Percentiles rank a stretch among this genome's conserved stretches.
Conservation (phyloP, 2,797 vertebrate species). For the Dromococcyx pavoninus region DNA sequence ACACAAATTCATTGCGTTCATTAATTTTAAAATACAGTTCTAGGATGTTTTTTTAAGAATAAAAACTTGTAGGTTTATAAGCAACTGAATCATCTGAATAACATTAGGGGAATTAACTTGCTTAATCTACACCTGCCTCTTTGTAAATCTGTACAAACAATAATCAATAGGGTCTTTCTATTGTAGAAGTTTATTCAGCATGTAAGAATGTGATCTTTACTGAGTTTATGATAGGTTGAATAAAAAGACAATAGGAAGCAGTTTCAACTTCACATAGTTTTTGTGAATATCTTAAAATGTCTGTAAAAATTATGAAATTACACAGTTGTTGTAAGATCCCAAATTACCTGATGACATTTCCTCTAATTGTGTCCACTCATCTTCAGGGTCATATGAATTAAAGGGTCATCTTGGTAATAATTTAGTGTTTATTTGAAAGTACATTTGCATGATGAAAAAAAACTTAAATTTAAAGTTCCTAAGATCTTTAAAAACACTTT, state of each 20-base stretch:
- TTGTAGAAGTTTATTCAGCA: neutral
- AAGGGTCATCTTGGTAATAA: neutral
- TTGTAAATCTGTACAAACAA: neutral
- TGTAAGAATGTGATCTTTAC: neutral
- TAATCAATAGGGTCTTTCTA: neutral
- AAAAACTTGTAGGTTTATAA: neutral
- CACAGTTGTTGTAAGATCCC: neutral
- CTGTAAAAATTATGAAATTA: neutral
- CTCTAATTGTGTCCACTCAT: neutral
- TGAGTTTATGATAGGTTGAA: neutral
- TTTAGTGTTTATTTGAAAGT: neutral
- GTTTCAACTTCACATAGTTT: neutral
- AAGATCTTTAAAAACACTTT: neutral
- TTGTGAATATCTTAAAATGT: neutral
- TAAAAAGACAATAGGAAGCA: neutral
- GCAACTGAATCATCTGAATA: neutral
- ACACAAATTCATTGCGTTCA: neutral
- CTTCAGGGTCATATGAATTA: neutral
- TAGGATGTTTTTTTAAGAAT: neutral
- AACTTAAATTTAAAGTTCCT: neutral
- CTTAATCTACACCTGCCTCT: neutral
- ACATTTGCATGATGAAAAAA: neutral
- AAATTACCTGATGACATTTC: neutral
- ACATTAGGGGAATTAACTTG: neutral
- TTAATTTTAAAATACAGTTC: neutral